Evolutionary conservation across 2,888 invertebrate species (phyloP).

Genomic region (Nomada lathburiana): DNA sequence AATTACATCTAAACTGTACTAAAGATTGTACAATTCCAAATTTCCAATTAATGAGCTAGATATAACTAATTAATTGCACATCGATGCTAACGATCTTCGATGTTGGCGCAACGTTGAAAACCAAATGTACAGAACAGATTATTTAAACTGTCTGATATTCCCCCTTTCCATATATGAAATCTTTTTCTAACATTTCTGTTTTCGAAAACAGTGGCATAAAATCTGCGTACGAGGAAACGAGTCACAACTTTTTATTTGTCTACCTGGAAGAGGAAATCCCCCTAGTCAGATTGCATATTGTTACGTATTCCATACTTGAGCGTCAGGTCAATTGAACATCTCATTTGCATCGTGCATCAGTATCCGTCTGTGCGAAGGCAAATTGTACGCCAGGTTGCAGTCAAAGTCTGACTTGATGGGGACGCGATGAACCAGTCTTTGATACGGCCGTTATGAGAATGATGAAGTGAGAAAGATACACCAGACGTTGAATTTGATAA

Average conservation of each 20-base stretch:
- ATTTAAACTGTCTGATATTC: no score
- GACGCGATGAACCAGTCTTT: not conserved
- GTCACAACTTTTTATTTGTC: not conserved
- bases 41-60: no score
- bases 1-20: no score
- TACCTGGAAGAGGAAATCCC: not conserved
- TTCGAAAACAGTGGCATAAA: no score
- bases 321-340: constrained; percentile 24
- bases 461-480: not conserved
- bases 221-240: no score
- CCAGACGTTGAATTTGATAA: not conserved
- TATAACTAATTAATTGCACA: no score
- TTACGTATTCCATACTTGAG: constrained; percentile 5
- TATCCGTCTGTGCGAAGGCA: constrained; percentile 1
- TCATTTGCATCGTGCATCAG: constrained; percentile 28
- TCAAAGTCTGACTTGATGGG: constrained; percentile 6
- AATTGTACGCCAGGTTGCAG: constrained; percentile 20
- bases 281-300: not conserved
- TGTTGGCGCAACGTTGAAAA: no score
- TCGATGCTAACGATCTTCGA: no score
- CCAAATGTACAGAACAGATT: no score
- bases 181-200: no score
- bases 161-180: no score
- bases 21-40: no score
- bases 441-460: not conserved